Evolutionary conservation across 2,113 vertebrate genomes (phyloP).

Genomic region (Prolemur simus): DNA sequence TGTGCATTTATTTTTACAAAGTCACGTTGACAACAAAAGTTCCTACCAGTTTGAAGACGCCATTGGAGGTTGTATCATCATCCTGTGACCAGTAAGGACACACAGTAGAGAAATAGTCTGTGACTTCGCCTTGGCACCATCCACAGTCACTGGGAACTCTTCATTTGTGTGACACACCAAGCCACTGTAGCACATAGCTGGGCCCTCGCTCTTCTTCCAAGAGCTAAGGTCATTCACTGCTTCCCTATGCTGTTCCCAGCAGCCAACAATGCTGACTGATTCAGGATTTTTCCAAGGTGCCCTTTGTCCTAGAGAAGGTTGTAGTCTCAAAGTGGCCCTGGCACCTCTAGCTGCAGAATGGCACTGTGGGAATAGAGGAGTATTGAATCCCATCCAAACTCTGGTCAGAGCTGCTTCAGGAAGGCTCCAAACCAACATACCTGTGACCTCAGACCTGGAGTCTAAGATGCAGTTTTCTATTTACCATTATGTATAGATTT

Average conservation of each 20-base stretch:
- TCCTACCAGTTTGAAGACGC: conserved; percentile 43
- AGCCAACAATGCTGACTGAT: not conserved
- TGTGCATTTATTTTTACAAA: not conserved
- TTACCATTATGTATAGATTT: conserved; percentile 48
- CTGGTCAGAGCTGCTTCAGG: conserved; percentile 29
- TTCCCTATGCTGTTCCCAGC: not conserved
- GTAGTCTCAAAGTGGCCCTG: conserved; percentile 25
- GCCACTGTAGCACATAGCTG: conserved; percentile 58
- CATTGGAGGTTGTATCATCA: not conserved
- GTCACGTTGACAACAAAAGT: not conserved
- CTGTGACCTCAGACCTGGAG: conserved; percentile 48
- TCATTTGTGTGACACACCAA: conserved; percentile 14
- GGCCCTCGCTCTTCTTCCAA: conserved; percentile 47
- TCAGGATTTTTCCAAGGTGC: conserved; percentile 45
- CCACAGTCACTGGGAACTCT: not conserved
- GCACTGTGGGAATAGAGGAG: not conserved
- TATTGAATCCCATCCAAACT: conserved; percentile 3
- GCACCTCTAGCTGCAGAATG: not conserved
- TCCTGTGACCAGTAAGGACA: conserved; percentile 49
- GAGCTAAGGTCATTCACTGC: conserved; percentile 46
- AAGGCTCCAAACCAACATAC: not conserved
- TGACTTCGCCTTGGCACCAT: conserved; percentile 58
- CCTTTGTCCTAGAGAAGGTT: conserved; percentile 53
- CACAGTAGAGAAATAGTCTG: conserved; percentile 33
- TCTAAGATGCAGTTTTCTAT: conserved; percentile 56